Conservation (phyloP, 2,888 invertebrate species). For the Spilosoma lubricipeda region DNA sequence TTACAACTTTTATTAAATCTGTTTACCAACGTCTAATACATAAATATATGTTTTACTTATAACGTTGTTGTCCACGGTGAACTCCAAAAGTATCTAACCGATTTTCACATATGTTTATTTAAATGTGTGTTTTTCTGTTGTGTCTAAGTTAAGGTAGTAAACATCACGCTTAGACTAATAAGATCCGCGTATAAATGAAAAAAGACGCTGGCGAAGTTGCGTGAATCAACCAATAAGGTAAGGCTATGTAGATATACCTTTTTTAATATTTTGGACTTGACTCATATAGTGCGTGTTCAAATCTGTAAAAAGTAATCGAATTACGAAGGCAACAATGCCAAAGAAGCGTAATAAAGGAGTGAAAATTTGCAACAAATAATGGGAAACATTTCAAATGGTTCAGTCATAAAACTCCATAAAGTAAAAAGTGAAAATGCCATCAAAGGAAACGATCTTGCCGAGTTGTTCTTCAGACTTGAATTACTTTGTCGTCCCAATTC, state of each 20-base stretch:
- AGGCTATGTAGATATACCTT: background rate
- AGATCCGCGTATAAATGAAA: too few relatives aligned
- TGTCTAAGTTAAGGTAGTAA: too few relatives aligned
- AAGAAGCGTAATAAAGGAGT: conserved; percentile 37
- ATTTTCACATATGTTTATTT: too few relatives aligned
- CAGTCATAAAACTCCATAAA: conserved; percentile 58
- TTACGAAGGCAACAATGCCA: conserved; percentile 31
- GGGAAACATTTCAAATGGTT: conserved; percentile 41
- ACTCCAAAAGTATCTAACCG: too few relatives aligned
- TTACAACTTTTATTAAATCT: too few relatives aligned
- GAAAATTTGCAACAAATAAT: conserved; percentile 43
- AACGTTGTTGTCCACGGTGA: too few relatives aligned
- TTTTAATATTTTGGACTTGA: background rate
- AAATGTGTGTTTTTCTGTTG: too few relatives aligned
- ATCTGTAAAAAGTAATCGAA: conserved; percentile 17
- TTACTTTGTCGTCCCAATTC: conserved; percentile 66
- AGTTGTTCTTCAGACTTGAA: conserved; percentile 69
- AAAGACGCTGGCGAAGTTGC: too few relatives aligned
- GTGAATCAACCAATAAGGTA: too few relatives aligned
- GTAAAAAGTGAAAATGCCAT: conserved; percentile 57
- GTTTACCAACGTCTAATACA: too few relatives aligned
- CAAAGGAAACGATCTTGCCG: conserved; percentile 68
- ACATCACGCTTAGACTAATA: too few relatives aligned
- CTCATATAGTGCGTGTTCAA: background rate
- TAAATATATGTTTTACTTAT: too few relatives aligned